Percentiles rank a stretch among this genome's conserved stretches.
These are phyloP conservation scores for Ormia ochracea DNA, from an alignment of 2,888 invertebrate species.

Conservation along the genomic window DNA sequence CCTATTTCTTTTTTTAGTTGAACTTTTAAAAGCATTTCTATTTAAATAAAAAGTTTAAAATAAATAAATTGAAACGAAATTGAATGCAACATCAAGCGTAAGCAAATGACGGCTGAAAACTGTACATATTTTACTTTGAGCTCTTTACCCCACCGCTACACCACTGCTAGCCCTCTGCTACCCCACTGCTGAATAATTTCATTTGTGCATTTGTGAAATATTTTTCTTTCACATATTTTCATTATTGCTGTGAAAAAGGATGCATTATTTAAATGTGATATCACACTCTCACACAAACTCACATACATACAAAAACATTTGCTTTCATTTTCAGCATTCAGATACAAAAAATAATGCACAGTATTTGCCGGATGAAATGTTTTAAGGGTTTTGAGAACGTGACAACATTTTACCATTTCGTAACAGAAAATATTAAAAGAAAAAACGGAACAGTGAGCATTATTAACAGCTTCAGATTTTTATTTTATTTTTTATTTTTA, in stretches of 20 bases:
- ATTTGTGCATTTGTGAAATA: not conserved
- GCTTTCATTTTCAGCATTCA: conserved; percentile 9
- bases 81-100: conserved; percentile 4
- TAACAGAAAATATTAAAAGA: conserved; percentile 1
- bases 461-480: conserved; percentile 11
- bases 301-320: conserved; percentile 13
- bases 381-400: conserved; percentile 44
- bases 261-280: conserved; percentile 39
- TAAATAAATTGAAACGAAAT: conserved; percentile 24
- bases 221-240: not conserved
- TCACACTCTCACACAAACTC: conserved; percentile 8
- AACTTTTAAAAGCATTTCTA: not conserved
- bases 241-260: not conserved
- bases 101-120: conserved; percentile 21
- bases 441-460: conserved; percentile 24
- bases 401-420: conserved; percentile 36
- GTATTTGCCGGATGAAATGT: conserved; percentile 40
- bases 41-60: conserved; percentile 1
- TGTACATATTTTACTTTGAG: conserved; percentile 8
- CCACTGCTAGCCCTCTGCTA: too few relatives aligned
- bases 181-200: conserved; percentile 9
- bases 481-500: not conserved
- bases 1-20: not conserved
- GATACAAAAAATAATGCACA: not conserved
- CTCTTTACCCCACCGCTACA: too few relatives aligned